A percentile compares a stretch with the other conserved stretches of the same genome.
These are phyloP conservation scores for Catharus bicknelli DNA, from an alignment of 2,113 vertebrate species.

Conservation along the genomic window DNA sequence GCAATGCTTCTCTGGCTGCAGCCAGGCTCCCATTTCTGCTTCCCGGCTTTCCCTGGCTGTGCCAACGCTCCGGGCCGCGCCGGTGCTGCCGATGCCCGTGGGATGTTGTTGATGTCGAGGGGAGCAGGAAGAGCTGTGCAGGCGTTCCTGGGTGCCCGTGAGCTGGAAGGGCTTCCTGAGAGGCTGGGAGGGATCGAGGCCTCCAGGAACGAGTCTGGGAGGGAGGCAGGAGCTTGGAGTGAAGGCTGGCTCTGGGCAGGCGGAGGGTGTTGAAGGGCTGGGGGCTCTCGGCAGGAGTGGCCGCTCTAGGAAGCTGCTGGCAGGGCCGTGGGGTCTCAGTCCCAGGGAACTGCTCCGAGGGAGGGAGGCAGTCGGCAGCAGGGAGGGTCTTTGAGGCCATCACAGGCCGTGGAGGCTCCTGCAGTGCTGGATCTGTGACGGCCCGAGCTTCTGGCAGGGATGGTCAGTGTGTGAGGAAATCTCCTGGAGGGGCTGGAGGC, in stretches of 20 bases:
- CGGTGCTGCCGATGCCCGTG: fast-evolving
- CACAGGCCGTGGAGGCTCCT: neutral
- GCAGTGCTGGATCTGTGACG: neutral
- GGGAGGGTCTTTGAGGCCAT: neutral
- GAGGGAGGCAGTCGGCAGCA: neutral
- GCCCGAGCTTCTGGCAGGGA: neutral
- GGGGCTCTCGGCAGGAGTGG: neutral
- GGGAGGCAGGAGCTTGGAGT: neutral
- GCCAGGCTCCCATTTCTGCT: neutral
- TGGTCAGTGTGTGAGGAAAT: fast-evolving
- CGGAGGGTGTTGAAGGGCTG: neutral
- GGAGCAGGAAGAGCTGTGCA: neutral
- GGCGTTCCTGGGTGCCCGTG: neutral
- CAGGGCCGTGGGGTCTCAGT: fast-evolving
- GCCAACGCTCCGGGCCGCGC: fast-evolving
- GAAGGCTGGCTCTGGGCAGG: neutral
- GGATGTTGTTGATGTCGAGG: neutral
- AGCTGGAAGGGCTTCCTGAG: neutral
- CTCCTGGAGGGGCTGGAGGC: neutral
- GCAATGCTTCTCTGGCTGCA: neutral
- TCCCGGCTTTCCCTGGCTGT: fast-evolving
- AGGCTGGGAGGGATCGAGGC: too few relatives aligned
- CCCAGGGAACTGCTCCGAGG: too few relatives aligned
- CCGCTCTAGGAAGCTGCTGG: neutral
- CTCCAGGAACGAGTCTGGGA: neutral